Evolutionary conservation across 2,113 vertebrate genomes (phyloP), one percentile per base, ranked within the genome.

Genomic region (Sminthopsis crassicaudata): DNA sequence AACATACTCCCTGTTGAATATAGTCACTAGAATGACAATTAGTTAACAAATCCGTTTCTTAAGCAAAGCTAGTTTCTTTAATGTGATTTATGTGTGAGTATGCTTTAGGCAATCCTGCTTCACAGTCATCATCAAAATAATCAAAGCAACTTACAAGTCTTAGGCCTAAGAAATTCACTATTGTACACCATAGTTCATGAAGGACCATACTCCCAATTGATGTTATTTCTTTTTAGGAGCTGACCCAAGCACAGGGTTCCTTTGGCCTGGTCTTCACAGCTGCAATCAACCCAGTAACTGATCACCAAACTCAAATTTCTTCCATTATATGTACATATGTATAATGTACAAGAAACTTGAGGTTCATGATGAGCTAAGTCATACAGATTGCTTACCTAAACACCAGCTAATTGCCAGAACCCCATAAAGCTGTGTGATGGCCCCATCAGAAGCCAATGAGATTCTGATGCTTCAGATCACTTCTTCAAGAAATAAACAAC

Each of bases 21-120:
- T 92, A 91, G 90, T 97, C 94, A 96, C 91, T 96, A 96, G 95
- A 96, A 93, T 95, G 93, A 91, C 90, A 93, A 93, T 96, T 98
- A 96, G 91, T 96, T 97, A 98, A 96, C 96, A 96, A 98, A 96
- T 88, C 92, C 96, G 90, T 97, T 93, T 96, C 95, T 67, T 96
- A 97, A 97, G 94, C 92, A 97, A 96, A 96, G 95, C 94, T 97
- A 94, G 94, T 98, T 93, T 90, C 93, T 98, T 97, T 96, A 92
- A 96, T 92, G 55, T 92, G 46, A 84, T 91, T 96, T 96, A 92
- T 46, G 93, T 96, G 92, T 95, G 90, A 93, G 53, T 97, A 89
- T 46, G 8, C 95, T 98, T 96, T 96, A 93, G 94, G 84, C 97
- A 93, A 95, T 96, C 94, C 94, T 95, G 50, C 96, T 96, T 97